Base-by-base conservation (phyloP, 1,140 invertebrate species). In the Drosophila subpulchrella region DNA sequence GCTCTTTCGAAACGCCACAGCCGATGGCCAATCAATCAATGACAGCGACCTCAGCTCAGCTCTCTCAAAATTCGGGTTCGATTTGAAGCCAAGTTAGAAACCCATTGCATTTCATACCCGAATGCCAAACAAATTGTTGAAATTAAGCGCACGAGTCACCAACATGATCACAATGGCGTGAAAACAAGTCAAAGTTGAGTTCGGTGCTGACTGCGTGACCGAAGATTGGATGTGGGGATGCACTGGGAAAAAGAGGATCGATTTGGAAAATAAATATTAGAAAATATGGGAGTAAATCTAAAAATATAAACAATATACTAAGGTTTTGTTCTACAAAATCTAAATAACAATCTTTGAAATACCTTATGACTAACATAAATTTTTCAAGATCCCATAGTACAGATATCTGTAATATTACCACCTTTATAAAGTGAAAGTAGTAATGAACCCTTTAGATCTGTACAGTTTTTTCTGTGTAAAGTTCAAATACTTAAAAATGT, bases 81-180 rank as follows among this genome's bases (percentile, higher is more conserved):
- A 58, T 42, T 71, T 34, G 44, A 48, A 57, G 42, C 15, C 36
- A 41, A 71, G 1, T 78, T 89, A 75, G 85, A 89, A 89, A 90
- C 75, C 58, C 80, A 83, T 83, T 88, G 79, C 84, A 88, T 73
- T 83, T 72, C 81, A 73, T 63, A 84, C 12, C 34, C 44, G 62
- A 27, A 54, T 39, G 32, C 65, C 38, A 84, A 65, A 80, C 76
- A 90, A 90, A 84, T 88, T 80, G 85, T 90, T 88, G 84, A 90
- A 88, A 88, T 84, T 74, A 81, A 80, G 84, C 84, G 84, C 84
- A 88, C 84, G 84, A 89, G 84, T 88, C 84, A 90, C 78, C 70
- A 82, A 78, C 74, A 80, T 75, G 76, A 73, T 61, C 78, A 73
- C 73, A 78, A 83, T 82, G 80, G 83, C 83, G 82, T 86, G 83